Percentiles rank a stretch among this genome's conserved stretches.
phyloP scores from a whole-genome alignment of 2,888 invertebrate species.

The Eristalis pertinax region DNA sequence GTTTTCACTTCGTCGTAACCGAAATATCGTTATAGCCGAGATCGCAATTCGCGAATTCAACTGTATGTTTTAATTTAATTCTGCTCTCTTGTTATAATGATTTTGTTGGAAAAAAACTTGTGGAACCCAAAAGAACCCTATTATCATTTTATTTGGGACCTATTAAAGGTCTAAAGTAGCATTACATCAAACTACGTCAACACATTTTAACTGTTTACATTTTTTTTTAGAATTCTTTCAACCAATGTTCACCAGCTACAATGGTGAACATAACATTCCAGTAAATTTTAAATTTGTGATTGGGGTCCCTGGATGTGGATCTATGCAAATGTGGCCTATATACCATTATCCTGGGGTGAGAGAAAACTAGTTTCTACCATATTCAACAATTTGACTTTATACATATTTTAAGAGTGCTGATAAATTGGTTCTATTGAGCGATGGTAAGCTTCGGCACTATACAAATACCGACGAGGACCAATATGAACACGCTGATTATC shows the following conservation, averaged over 20 bases:
- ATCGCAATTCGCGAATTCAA: no score
- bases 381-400: conserved; percentile 3
- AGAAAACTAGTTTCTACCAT: conserved; percentile 1
- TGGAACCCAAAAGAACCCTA: no score
- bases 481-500: conserved; percentile 78
- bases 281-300: conserved; percentile 84
- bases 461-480: conserved; percentile 83
- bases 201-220: neutral
- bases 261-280: conserved; percentile 83
- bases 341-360: conserved; percentile 82
- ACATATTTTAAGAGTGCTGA: conserved; percentile 81
- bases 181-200: no score
- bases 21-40: no score
- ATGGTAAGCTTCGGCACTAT: conserved; percentile 89
- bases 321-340: conserved; percentile 87
- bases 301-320: conserved; percentile 87
- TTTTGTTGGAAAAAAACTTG: no score
- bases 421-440: conserved; percentile 85
- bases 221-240: conserved; percentile 79
- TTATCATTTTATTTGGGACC: no score
- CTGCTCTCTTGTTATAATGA: no score
- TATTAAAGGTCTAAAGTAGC: no score
- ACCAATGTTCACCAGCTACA: conserved; percentile 86
- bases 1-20: no score
- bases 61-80: no score